Evolutionary conservation across 1,140 invertebrate species (phyloP).

Genomic region (Tetraneura akinire): DNA sequence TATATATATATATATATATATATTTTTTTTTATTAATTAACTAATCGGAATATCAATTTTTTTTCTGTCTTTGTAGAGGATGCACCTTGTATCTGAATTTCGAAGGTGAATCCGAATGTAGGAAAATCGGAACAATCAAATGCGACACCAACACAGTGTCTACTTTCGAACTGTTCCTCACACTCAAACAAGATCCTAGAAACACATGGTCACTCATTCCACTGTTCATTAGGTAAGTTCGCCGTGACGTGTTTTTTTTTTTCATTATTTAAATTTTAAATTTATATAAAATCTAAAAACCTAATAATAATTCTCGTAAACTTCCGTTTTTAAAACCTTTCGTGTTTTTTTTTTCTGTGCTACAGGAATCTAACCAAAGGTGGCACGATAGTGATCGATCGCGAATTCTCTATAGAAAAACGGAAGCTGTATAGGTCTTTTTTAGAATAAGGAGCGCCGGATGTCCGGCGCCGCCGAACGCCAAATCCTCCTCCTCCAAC

Average conservation of each 20-base stretch:
- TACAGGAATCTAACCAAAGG: conserved; percentile 76
- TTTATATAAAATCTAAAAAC: too few relatives aligned
- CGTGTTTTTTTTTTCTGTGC: conserved; percentile 56
- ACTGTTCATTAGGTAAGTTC: conserved; percentile 80
- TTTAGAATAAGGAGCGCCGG: conserved; percentile 57
- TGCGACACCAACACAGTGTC: conserved; percentile 80
- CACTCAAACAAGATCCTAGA: conserved; percentile 74
- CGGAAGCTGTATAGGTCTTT: conserved; percentile 82
- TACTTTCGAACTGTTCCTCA: conserved; percentile 82
- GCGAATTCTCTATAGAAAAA: conserved; percentile 79
- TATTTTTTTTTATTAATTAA: conserved; percentile 20
- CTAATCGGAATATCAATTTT: conserved; percentile 40
- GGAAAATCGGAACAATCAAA: conserved; percentile 70
- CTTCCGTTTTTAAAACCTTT: background rate
- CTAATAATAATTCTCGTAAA: background rate
- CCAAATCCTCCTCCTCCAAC: conserved; percentile 44
- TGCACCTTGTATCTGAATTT: conserved; percentile 77
- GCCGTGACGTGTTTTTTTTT: background rate
- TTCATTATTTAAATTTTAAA: background rate
- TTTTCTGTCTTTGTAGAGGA: conserved; percentile 62
- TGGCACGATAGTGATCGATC: conserved; percentile 81
- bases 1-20: too few relatives aligned
- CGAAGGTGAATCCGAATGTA: conserved; percentile 66
- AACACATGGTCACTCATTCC: conserved; percentile 80
- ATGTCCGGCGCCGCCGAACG: conserved; percentile 33